phyloP scores from a whole-genome alignment of 30 jellyfish, hydroid and myxozoan species.

The Pelagia noctiluca region DNA sequence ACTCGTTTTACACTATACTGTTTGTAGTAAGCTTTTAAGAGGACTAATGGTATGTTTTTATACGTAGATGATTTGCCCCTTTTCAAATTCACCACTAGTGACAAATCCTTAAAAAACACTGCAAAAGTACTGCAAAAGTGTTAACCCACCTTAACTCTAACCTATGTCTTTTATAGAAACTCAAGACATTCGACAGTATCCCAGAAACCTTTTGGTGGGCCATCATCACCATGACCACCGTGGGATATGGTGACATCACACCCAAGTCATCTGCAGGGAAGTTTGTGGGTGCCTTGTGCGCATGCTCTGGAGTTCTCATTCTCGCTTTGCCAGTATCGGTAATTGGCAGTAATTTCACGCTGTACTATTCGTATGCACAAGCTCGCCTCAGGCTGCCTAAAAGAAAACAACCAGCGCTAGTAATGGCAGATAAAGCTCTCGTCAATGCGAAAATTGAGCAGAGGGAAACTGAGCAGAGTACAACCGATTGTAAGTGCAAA shows the following conservation, averaged over 20 bases:
- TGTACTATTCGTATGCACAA: slow-evolving; percentile 93
- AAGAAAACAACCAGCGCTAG: slow-evolving; percentile 85
- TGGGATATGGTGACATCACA: slow-evolving; percentile 91
- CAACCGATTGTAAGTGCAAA: slow-evolving; percentile 68
- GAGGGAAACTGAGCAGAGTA: slow-evolving; percentile 64
- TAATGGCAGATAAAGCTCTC: slow-evolving; percentile 92
- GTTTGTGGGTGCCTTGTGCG: slow-evolving; percentile 90
- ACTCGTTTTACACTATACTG: too few species aligned
- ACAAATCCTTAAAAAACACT: neutral
- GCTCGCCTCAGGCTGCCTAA: slow-evolving; percentile 94
- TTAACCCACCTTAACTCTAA: too few species aligned
- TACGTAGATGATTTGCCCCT: too few species aligned
- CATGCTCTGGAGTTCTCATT: slow-evolving; percentile 87
- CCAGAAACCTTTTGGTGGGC: slow-evolving; percentile 97
- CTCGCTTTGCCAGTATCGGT: slow-evolving; percentile 96
- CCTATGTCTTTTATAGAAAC: too few species aligned
- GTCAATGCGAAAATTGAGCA: slow-evolving; percentile 78
- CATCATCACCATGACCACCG: slow-evolving; percentile 88
- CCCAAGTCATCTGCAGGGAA: slow-evolving; percentile 89
- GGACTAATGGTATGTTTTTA: too few species aligned
- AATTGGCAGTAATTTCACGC: slow-evolving; percentile 91
- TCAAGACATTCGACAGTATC: slow-evolving; percentile 72
- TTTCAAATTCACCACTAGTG: neutral
- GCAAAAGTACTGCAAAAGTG: too few species aligned
- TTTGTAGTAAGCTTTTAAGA: too few species aligned